These are phyloP conservation scores for Scophthalmus maximus DNA, from an alignment of 2,113 vertebrate species.

Conservation along the genomic window DNA sequence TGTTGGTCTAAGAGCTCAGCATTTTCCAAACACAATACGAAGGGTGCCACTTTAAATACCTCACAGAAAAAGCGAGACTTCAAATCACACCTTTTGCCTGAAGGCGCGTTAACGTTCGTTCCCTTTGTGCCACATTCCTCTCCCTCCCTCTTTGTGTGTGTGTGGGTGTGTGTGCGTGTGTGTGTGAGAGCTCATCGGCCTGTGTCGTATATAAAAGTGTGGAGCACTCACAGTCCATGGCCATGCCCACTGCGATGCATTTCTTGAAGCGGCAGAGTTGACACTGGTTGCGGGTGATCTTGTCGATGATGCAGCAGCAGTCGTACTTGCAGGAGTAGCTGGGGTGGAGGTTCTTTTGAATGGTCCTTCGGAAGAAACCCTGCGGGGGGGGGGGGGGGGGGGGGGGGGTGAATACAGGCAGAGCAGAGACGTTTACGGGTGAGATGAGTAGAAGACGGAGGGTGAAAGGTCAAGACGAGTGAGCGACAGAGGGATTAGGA, in stretches of 20 bases:
- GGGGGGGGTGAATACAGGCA: background rate
- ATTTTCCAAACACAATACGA: background rate
- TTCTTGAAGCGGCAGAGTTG: conserved; percentile 99
- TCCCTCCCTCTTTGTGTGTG: too few species aligned
- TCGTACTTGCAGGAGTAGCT: conserved; percentile 96
- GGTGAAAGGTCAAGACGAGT: background rate
- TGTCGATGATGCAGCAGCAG: conserved; percentile 97
- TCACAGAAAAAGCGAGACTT: background rate
- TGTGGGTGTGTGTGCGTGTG: conserved; percentile 43
- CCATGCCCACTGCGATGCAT: conserved; percentile 89
- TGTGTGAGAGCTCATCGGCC: too few species aligned
- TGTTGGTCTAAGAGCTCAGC: background rate
- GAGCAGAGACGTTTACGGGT: background rate
- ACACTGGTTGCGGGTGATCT: conserved; percentile 99
- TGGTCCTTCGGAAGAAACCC: conserved; percentile 98
- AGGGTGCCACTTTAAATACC: too few species aligned
- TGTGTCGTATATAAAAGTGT: too few species aligned
- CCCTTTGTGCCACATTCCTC: too few species aligned
- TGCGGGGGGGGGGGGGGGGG: conserved; percentile 56
- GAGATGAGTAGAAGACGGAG: background rate
- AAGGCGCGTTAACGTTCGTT: too few species aligned
- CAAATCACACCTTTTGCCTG: too few species aligned
- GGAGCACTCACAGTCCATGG: conserved; percentile 78
- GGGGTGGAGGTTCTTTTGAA: conserved; percentile 98
- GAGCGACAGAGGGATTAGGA: background rate